phyloP scores from a whole-genome alignment of 2,888 invertebrate genomes.

The Lasiommata megera region DNA sequence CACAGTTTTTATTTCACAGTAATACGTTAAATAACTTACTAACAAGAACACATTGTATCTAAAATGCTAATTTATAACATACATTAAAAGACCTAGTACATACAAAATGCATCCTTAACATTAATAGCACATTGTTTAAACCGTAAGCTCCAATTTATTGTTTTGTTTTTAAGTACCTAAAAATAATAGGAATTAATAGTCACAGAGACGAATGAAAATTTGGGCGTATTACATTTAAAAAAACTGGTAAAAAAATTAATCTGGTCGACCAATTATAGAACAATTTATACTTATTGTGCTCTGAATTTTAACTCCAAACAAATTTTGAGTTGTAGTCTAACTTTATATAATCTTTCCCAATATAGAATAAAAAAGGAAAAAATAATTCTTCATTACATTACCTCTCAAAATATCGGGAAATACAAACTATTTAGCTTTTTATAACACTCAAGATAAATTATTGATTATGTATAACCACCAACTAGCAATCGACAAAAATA shows the following conservation, averaged over 20 bases:
- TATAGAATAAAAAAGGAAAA: too few relatives aligned
- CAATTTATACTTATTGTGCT: too few relatives aligned
- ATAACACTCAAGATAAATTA: too few relatives aligned
- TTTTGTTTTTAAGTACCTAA: slow-evolving; percentile 26
- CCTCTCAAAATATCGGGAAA: too few relatives aligned
- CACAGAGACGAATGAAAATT: slow-evolving; percentile 2
- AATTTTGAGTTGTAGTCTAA: too few relatives aligned
- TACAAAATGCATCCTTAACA: slow-evolving; percentile 20
- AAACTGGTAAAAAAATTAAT: not conserved
- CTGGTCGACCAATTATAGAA: too few relatives aligned
- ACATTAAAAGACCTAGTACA: slow-evolving; percentile 21
- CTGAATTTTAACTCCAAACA: too few relatives aligned
- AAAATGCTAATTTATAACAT: slow-evolving; percentile 14
- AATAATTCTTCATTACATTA: too few relatives aligned
- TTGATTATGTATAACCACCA: too few relatives aligned
- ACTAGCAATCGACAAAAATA: too few relatives aligned
- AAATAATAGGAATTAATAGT: slow-evolving; percentile 8
- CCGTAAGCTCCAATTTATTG: slow-evolving; percentile 24
- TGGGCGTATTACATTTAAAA: not conserved
- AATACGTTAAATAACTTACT: not conserved
- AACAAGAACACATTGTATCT: slow-evolving; percentile 27
- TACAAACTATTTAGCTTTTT: too few relatives aligned
- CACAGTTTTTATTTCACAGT: not conserved
- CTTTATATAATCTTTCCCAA: too few relatives aligned
- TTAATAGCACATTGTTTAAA: slow-evolving; percentile 24